phyloP scores from a whole-genome alignment of 2,888 invertebrate genomes.

The Mythimna lalbum region DNA sequence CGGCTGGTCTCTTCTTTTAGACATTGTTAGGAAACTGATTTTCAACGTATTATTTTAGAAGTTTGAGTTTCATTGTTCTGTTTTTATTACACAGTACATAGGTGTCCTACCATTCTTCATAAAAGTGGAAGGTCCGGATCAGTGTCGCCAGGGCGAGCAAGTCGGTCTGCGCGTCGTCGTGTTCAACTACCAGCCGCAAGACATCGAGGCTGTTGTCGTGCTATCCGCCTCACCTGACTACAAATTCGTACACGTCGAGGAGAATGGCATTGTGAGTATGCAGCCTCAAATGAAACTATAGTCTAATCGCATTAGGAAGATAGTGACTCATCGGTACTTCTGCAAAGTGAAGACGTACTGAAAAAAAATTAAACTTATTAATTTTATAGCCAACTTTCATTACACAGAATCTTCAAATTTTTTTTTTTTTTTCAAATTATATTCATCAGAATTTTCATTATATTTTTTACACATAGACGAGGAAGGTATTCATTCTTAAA shows the following conservation, averaged over 20 bases:
- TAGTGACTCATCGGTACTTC: too few relatives aligned
- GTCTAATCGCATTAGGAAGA: too few relatives aligned
- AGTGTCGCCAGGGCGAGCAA: slow-evolving; percentile 97
- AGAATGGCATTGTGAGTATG: slow-evolving; percentile 93
- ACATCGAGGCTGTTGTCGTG: slow-evolving; percentile 97
- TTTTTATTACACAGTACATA: slow-evolving; percentile 91
- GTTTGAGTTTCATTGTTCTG: neutral
- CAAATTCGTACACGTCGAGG: slow-evolving; percentile 97
- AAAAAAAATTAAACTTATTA: too few relatives aligned
- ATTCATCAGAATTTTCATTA: too few relatives aligned
- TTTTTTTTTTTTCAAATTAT: too few relatives aligned
- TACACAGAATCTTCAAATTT: too few relatives aligned
- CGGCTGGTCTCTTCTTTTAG: neutral
- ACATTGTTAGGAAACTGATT: neutral
- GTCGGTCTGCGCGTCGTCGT: slow-evolving; percentile 97
- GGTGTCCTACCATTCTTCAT: slow-evolving; percentile 98
- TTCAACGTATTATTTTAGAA: neutral
- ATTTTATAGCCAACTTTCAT: too few relatives aligned
- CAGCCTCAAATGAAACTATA: neutral
- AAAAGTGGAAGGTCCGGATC: slow-evolving; percentile 97
- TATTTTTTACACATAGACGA: too few relatives aligned
- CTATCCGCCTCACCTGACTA: slow-evolving; percentile 96
- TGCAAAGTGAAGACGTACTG: too few relatives aligned
- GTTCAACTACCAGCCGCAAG: slow-evolving; percentile 97
- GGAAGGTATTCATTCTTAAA: too few relatives aligned